A percentile compares a stretch with the other conserved stretches of the same genome.
These are phyloP conservation scores for Listronotus bonariensis DNA, from an alignment of 1,140 invertebrate genomes.

Conservation along the genomic window DNA sequence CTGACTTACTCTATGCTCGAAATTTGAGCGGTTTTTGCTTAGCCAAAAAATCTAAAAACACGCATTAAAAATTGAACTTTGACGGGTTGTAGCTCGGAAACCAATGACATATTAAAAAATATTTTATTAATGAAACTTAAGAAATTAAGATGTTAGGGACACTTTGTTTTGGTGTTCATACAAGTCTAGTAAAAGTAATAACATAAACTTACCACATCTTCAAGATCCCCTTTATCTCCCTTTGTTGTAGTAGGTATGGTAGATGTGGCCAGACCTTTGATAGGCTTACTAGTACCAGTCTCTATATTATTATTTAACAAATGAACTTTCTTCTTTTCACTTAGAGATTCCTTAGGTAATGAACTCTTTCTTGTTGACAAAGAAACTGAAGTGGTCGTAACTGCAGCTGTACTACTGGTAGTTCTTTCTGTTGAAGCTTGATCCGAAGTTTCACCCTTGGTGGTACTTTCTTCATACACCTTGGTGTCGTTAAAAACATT, in stretches of 20 bases:
- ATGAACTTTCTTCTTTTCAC: slow-evolving; percentile 28
- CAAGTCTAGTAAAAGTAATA: no score
- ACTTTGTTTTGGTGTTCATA: no score
- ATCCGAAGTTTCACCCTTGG: slow-evolving; percentile 4
- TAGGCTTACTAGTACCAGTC: slow-evolving; percentile 42
- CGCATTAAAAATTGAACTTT: no score
- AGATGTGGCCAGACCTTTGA: slow-evolving; percentile 10
- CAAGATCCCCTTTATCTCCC: slow-evolving; percentile 12
- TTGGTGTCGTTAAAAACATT: slow-evolving; percentile 39
- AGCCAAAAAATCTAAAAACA: no score
- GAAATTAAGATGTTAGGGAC: no score
- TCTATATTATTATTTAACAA: slow-evolving; percentile 51
- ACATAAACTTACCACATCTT: slow-evolving; percentile 30
- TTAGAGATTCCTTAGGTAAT: neutral
- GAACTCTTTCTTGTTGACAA: slow-evolving; percentile 1
- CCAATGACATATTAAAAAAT: no score
- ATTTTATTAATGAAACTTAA: no score
- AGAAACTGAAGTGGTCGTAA: neutral
- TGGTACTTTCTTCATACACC: slow-evolving; percentile 26
- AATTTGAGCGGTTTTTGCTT: no score
- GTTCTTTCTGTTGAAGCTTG: slow-evolving; percentile 20
- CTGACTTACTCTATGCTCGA: no score
- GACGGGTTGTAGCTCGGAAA: no score
- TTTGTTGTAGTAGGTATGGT: slow-evolving; percentile 1
- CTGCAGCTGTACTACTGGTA: neutral